Conservation (phyloP, 2,888 invertebrate species). For the Unio delphinus region DNA sequence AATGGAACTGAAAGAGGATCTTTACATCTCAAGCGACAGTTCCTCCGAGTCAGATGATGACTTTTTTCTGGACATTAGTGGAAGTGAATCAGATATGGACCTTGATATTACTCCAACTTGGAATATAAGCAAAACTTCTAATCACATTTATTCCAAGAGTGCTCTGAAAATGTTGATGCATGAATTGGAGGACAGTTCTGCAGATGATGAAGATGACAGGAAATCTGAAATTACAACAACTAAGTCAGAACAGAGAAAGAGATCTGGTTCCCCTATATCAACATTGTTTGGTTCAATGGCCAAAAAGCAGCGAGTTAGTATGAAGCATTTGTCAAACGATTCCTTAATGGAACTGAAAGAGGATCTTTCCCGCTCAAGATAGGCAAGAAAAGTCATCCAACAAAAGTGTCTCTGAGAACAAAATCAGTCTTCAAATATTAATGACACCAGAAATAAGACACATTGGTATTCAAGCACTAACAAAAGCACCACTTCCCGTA, state of each 20-base stretch:
- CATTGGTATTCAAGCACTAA: constrained; percentile 1
- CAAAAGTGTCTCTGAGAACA: constrained; percentile 6
- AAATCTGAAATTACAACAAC: no score
- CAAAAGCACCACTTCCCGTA: constrained; percentile 2
- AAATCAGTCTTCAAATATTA: background rate
- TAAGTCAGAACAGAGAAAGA: no score
- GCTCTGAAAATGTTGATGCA: constrained; percentile 1
- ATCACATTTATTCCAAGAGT: constrained; percentile 18
- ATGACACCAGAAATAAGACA: background rate
- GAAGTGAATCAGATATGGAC: constrained; percentile 9
- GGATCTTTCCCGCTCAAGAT: constrained; percentile 9
- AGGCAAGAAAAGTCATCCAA: constrained; percentile 1
- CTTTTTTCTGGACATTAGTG: background rate
- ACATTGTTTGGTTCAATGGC: no score
- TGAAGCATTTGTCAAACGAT: constrained; percentile 4
- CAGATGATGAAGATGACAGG: constrained; percentile 26
- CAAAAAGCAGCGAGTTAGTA: no score
- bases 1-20: constrained; percentile 25
- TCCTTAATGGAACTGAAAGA: constrained; percentile 2
- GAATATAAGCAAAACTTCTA: constrained; percentile 23
- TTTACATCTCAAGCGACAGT: constrained; percentile 22
- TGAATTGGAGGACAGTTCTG: constrained; percentile 19
- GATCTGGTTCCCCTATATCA: no score
- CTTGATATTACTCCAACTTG: constrained; percentile 10
- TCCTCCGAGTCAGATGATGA: constrained; percentile 12